A percentile compares a stretch with the other conserved stretches of the same genome.
phyloP scores from a whole-genome alignment of 1,140 invertebrate species.

The Lepidurus arcticus region DNA sequence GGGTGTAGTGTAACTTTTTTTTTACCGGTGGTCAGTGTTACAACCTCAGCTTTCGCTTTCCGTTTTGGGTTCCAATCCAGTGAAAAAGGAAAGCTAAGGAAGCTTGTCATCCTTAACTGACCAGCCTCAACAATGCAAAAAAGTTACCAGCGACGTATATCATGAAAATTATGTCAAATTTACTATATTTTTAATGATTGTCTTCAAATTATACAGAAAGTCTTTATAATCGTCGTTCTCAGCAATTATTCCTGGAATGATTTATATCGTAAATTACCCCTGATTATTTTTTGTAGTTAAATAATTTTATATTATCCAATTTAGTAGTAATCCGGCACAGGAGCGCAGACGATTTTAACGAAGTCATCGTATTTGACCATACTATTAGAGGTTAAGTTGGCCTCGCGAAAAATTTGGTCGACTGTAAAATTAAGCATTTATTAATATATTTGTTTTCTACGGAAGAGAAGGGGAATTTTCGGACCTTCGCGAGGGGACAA shows the following conservation, averaged over 20 bases:
- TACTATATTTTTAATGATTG: not conserved
- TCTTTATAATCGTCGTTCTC: not conserved
- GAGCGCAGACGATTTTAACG: slow-evolving; percentile 86
- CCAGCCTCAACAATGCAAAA: not conserved
- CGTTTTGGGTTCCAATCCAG: slow-evolving; percentile 14
- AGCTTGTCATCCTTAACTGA: slow-evolving; percentile 4
- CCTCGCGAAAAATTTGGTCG: slow-evolving; percentile 87
- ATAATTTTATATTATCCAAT: not conserved
- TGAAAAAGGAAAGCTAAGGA: not conserved
- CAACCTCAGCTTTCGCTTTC: not conserved
- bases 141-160: not conserved
- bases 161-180: not conserved
- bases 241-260: too few species aligned
- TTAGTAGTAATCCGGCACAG: slow-evolving; percentile 88
- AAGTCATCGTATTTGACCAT: slow-evolving; percentile 86
- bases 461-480: slow-evolving; percentile 30
- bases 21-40: not conserved
- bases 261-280: too few species aligned
- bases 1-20: not conserved
- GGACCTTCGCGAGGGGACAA: slow-evolving; percentile 80
- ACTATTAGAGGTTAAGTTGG: slow-evolving; percentile 72
- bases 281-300: not conserved
- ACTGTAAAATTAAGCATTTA: slow-evolving; percentile 54
- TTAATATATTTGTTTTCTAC: not conserved
- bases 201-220: not conserved